These are phyloP conservation scores for Halcyon malimbica DNA, from an alignment of 2,113 vertebrate genomes.

Conservation along the genomic window DNA sequence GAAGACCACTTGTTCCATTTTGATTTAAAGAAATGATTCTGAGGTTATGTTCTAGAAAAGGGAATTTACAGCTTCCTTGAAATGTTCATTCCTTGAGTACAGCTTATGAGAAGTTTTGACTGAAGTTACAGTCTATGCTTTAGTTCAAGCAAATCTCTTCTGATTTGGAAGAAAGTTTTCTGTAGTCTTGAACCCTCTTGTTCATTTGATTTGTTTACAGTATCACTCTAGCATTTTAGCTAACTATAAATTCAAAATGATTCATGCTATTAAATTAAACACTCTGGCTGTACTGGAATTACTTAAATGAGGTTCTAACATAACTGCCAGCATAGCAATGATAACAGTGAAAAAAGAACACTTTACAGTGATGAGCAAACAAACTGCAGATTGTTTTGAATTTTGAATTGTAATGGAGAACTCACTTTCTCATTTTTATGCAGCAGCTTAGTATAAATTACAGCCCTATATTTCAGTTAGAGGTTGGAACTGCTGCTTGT, in stretches of 20 bases:
- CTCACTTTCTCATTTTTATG: not conserved
- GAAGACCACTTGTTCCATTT: not conserved
- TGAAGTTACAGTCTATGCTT: not conserved
- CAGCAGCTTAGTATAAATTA: not conserved
- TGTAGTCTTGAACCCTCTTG: not conserved
- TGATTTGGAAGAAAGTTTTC: not conserved
- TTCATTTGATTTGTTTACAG: constrained; percentile 16
- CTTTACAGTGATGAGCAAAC: not conserved
- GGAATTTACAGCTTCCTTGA: constrained; percentile 18
- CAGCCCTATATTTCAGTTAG: not conserved
- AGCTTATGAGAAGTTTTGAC: not conserved
- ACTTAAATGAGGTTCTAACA: not conserved
- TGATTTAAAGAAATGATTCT: constrained; percentile 28
- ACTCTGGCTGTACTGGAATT: constrained; percentile 11
- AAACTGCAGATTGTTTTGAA: not conserved
- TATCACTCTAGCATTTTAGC: not conserved
- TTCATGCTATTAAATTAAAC: constrained; percentile 21
- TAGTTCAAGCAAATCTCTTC: not conserved
- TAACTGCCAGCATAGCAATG: not conserved
- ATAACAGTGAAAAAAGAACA: not conserved
- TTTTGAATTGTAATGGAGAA: not conserved
- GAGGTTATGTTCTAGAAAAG: not conserved
- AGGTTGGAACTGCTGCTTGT: not conserved
- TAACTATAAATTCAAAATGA: not conserved
- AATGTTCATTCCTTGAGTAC: not conserved